Base-by-base conservation (phyloP, 2,797 vertebrate genomes). In the Notolepis coatsorum region DNA sequence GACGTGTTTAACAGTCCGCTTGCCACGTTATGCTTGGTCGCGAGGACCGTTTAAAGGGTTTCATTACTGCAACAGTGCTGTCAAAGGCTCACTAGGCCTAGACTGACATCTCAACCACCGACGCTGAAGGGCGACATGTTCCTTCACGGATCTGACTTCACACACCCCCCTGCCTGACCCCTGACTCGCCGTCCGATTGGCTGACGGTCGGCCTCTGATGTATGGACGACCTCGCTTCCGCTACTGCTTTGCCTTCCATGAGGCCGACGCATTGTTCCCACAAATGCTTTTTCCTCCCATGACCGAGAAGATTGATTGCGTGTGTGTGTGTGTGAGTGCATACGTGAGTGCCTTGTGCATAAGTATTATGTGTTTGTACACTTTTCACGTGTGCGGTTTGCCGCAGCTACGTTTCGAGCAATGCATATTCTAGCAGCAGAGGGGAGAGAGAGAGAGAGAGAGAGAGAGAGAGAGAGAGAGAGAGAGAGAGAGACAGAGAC, bases 131-230 rank as follows among this genome's bases (percentile, higher is more conserved):
- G 61, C 52, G 65, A 65, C 75, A 79, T 72, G 79, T 75, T 57
- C 50, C 10, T 8, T 20, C 71, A 77, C 69, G 61, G 64, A 72
- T 85, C 58, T 43, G 68, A 65, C 63, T 23, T 12, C 38, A 64
- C 67, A 48, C 49, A n/a, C 17, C 45, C 5, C 0, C 15, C 61
- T 60, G 70, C 75, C 62, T 80, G 82, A 73, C 76, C 68, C 41
- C n/a, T n/a, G n/a, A n/a, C n/a, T n/a, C n/a, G n/a, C n/a, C n/a
- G n/a, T 33, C 50, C 15, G 15, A 8, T 50, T 3, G 4, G 52
- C 57, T 85, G 80, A 75, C 80, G 76, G 80, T n/a, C 76, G 73
- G 65, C 42, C 61, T 73, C 49, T 76, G 83, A 83, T 81, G 68
- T 65, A 77, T 81, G 57, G 64, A 76, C 71, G 66, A n/a, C 38